Base-by-base conservation (phyloP, 2,113 vertebrate species). In the Sebastes fasciatus region DNA sequence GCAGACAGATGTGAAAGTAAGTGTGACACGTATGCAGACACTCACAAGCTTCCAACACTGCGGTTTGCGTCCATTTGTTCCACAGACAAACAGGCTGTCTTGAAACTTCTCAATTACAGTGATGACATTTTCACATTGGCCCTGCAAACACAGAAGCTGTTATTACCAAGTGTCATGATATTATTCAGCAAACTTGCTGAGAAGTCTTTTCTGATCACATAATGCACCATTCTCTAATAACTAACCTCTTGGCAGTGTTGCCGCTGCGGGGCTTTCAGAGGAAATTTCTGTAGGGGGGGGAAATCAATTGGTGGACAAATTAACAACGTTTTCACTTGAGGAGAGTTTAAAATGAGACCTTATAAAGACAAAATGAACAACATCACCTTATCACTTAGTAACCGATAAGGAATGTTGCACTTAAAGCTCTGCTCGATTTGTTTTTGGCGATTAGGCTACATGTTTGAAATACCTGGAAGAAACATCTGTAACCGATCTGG, bases 21-120 rank as follows among this genome's bases (percentile, higher is more conserved):
- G 1, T 52, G 10, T 1, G 48, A 66, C 48, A 69, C 23, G 52
- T 46, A 61, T 64, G 11, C 14, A 81, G 81, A 34, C 8, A 90
- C 93, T 91, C 23, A 95, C 95, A 77, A 95, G 68, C 4, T 88
- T 93, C 95, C 94, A 95, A 48, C 95, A 96, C 64, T 14, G 75
- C 2, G 94, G 94, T 1, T 71, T 77, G 10, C 63, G 14, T 87
- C 92, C 92, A 48, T 94, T 95, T 1, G 94, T 94, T 2, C 94
- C 95, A 66, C 95, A 96, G 17, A 95, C 94, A 70, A 95, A 93
- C 23, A 94, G 12, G 12, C 43, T 68, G 26, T 92, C 83, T 57
- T 94, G 81, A 45, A 95, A 93, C 69, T 80, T 88, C 73, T 95
- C 92, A 21, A 96, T 94, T 26, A 95, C 85, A 1, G 94, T 96